Conservation (phyloP, 2,113 vertebrate species). For the Elgaria multicarinata region DNA sequence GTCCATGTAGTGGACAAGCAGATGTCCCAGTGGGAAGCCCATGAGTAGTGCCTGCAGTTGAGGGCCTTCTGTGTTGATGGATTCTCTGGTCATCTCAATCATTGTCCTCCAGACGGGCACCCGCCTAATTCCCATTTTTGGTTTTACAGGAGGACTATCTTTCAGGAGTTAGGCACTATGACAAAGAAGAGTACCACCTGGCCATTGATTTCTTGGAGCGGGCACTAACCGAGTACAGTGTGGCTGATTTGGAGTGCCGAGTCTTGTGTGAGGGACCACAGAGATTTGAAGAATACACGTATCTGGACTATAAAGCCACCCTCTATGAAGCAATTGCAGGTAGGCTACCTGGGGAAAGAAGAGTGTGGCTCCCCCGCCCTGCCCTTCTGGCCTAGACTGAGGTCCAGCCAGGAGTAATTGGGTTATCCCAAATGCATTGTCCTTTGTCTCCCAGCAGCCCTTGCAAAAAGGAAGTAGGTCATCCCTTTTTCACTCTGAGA, state of each 20-base stretch:
- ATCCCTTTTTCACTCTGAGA: not conserved
- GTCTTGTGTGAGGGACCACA: slow-evolving; percentile 89
- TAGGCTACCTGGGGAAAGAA: slow-evolving; percentile 61
- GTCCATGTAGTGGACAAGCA: too few species aligned
- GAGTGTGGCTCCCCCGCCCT: not conserved
- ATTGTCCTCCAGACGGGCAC: accelerated
- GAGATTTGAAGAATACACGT: slow-evolving; percentile 86
- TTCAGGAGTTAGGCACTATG: slow-evolving; percentile 85
- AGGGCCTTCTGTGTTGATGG: not conserved
- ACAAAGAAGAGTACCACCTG: slow-evolving; percentile 78
- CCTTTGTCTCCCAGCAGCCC: not conserved
- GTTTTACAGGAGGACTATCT: slow-evolving; percentile 85
- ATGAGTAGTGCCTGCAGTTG: not conserved
- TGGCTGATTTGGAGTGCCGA: slow-evolving; percentile 87
- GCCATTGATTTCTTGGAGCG: slow-evolving; percentile 86
- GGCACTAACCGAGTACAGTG: slow-evolving; percentile 86
- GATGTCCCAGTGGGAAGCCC: too few species aligned
- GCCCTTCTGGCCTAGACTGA: not conserved
- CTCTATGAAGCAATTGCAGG: slow-evolving; percentile 94
- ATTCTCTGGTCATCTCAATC: not conserved
- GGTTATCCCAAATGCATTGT: too few species aligned
- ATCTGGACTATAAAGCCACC: slow-evolving; percentile 85
- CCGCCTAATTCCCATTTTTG: not conserved
- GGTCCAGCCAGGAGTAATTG: too few species aligned
- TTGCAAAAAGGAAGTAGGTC: slow-evolving; percentile 20